These are phyloP conservation scores for Trachurus trachurus DNA, from an alignment of 2,797 vertebrate species.

Conservation along the genomic window DNA sequence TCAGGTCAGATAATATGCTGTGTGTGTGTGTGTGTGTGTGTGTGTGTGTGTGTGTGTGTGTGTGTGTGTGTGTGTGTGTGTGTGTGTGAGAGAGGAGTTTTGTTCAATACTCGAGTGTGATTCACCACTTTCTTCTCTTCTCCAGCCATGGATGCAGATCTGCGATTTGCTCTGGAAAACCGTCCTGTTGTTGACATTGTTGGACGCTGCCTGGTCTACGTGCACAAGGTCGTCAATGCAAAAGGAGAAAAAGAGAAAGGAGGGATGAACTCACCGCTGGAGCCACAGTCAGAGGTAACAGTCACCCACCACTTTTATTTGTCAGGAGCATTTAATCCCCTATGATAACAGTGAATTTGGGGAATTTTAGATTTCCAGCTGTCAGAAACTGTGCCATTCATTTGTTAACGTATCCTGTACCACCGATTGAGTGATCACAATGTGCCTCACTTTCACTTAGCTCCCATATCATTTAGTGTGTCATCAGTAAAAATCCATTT, in stretches of 20 bases:
- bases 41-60: background rate
- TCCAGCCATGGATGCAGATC: conserved; percentile 84
- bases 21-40: background rate
- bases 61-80: background rate
- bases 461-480: too few relatives aligned
- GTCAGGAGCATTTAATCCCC: background rate
- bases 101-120: background rate
- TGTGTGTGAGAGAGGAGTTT: background rate
- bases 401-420: background rate
- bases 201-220: conserved; percentile 84
- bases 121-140: background rate
- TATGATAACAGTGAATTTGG: too few relatives aligned
- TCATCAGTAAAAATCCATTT: background rate
- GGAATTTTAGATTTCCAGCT: too few relatives aligned
- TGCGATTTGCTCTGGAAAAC: conserved; percentile 79
- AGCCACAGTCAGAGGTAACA: conserved; percentile 40
- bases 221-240: conserved; percentile 79
- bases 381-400: too few relatives aligned
- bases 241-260: conserved; percentile 33
- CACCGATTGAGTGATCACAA: background rate
- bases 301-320: background rate
- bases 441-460: background rate
- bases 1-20: conserved; percentile 77
- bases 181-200: conserved; percentile 52
- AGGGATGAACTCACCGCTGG: conserved; percentile 10